These are phyloP conservation scores for Thyatira batis DNA, from an alignment of 2,888 invertebrate species.

Conservation along the genomic window DNA sequence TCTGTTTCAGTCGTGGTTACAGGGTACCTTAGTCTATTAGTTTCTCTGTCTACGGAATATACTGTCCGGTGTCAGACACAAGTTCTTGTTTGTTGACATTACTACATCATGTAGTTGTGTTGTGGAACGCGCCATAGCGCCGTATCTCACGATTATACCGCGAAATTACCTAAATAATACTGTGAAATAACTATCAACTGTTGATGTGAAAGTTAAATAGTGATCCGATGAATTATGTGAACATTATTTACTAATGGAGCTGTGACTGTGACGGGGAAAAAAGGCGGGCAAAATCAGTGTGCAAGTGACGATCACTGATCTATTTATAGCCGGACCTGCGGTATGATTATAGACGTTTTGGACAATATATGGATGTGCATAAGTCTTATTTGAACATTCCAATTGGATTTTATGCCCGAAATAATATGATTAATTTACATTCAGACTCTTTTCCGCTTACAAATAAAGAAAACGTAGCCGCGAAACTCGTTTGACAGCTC, in stretches of 20 bases:
- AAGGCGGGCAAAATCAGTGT: slow-evolving; percentile 76
- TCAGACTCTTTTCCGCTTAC: slow-evolving; percentile 33
- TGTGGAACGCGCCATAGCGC: slow-evolving; percentile 61
- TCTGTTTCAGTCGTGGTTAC: too few species aligned
- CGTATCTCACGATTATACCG: slow-evolving; percentile 56
- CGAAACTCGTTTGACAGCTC: slow-evolving; percentile 79
- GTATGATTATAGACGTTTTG: slow-evolving; percentile 57
- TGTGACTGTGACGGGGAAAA: slow-evolving; percentile 57
- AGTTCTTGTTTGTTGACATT: slow-evolving; percentile 66
- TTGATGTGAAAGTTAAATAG: background rate
- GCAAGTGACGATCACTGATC: slow-evolving; percentile 66
- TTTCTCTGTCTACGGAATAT: too few species aligned
- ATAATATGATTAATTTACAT: slow-evolving; percentile 29
- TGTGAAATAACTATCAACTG: slow-evolving; percentile 2
- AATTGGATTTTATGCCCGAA: slow-evolving; percentile 26
- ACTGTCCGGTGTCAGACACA: slow-evolving; percentile 32
- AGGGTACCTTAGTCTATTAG: too few species aligned
- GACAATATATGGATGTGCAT: slow-evolving; percentile 28
- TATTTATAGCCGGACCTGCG: slow-evolving; percentile 73
- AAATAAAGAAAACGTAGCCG: slow-evolving; percentile 55
- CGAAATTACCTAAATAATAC: slow-evolving; percentile 34
- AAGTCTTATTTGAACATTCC: slow-evolving; percentile 32
- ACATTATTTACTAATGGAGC: slow-evolving; percentile 34
- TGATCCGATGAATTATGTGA: slow-evolving; percentile 39
- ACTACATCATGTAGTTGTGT: slow-evolving; percentile 65